Evolutionary conservation across 2,888 invertebrate species (phyloP).

Genomic region (Eupeodes latifasciatus): DNA sequence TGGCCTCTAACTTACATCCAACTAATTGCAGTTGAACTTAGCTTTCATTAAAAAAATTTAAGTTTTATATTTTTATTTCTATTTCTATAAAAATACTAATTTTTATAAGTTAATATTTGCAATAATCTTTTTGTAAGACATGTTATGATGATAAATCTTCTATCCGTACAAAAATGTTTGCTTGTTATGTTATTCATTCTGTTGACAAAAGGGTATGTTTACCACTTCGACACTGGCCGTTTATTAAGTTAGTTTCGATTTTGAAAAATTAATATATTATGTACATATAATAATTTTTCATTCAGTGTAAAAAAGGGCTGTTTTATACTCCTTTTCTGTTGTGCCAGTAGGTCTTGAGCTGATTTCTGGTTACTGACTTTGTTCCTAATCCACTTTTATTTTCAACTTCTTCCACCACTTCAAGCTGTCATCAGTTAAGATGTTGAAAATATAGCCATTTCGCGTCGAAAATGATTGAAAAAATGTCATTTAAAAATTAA

Average conservation of each 20-base stretch:
- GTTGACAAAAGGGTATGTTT: too few species aligned
- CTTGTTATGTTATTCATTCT: too few species aligned
- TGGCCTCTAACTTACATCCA: too few species aligned
- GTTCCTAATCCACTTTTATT: constrained; percentile 42
- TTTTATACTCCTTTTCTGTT: background rate
- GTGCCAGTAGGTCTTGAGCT: constrained; percentile 39
- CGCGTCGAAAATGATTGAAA: constrained; percentile 25
- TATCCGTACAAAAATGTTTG: too few species aligned
- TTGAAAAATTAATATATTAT: too few species aligned
- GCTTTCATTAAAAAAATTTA: too few species aligned
- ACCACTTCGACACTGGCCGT: background rate
- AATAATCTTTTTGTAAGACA: too few species aligned
- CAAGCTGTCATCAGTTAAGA: constrained; percentile 33
- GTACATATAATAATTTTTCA: background rate
- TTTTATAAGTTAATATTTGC: too few species aligned
- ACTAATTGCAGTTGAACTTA: too few species aligned
- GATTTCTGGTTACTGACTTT: constrained; percentile 16
- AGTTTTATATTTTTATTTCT: too few species aligned
- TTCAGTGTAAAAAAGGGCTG: background rate
- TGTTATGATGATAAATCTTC: too few species aligned
- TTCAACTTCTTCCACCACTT: constrained; percentile 33
- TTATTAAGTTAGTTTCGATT: background rate
- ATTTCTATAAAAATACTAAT: too few species aligned
- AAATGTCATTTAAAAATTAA: background rate
- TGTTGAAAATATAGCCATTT: constrained; percentile 41